Conservation (phyloP, 2,888 invertebrate genomes). For the Phaonia tiefii region DNA sequence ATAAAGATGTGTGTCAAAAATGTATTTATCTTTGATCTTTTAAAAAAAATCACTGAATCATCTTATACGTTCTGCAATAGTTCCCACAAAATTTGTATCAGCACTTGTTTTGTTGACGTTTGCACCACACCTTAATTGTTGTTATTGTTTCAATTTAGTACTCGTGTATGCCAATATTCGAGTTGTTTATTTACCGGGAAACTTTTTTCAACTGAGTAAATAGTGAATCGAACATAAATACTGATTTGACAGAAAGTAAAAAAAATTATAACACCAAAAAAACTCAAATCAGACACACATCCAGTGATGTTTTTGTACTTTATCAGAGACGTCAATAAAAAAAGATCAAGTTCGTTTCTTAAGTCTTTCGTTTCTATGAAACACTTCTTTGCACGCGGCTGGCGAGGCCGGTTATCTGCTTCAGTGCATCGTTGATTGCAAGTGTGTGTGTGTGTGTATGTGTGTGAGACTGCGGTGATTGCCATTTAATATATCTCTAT, state of each 20-base stretch:
- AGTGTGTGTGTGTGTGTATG: neutral
- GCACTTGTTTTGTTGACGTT: no score
- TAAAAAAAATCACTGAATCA: no score
- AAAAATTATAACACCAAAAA: constrained; percentile 2
- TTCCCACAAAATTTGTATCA: no score
- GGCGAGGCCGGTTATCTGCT: neutral
- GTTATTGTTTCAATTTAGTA: no score
- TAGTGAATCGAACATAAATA: constrained; percentile 11
- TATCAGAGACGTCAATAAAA: neutral
- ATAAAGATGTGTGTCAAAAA: no score
- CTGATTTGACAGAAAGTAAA: neutral
- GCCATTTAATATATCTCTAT: neutral
- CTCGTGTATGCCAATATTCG: neutral
- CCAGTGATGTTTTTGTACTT: neutral
- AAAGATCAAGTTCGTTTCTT: constrained; percentile 68
- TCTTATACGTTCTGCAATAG: no score
- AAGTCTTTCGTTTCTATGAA: constrained; percentile 67
- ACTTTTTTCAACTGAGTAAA: constrained; percentile 21
- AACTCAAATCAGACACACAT: neutral
- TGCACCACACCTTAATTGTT: no score
- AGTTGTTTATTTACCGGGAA: constrained; percentile 29
- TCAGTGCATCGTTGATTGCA: neutral
- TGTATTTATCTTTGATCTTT: no score
- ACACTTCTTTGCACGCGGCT: constrained; percentile 27
- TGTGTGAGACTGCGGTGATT: neutral